These are phyloP conservation scores for Drosophila mulleri DNA, from an alignment of 2,888 invertebrate species.

Conservation along the genomic window DNA sequence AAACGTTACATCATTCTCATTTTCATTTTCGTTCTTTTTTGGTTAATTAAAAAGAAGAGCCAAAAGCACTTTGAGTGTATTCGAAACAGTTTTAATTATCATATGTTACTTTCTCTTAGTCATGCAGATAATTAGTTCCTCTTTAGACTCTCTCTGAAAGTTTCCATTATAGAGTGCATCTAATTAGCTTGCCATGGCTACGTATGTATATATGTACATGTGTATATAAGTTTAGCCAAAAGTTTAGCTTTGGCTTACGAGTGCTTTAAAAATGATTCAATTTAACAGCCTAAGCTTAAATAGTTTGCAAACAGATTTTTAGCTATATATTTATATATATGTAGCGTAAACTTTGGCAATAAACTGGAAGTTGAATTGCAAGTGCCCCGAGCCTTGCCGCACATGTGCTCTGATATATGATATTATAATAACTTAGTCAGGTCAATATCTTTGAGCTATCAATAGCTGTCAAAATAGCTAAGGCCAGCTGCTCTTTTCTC, in stretches of 20 bases:
- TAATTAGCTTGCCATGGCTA: constrained; percentile 9
- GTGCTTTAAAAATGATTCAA: background rate
- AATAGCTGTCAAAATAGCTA: constrained; percentile 16
- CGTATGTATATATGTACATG: background rate
- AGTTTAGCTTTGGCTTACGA: background rate
- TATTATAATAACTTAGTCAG: constrained; percentile 2
- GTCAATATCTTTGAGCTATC: constrained; percentile 18
- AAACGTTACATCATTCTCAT: constrained; percentile 2
- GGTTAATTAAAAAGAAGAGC: constrained; percentile 13
- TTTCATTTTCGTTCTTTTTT: background rate
- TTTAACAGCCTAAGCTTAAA: background rate
- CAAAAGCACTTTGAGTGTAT: constrained; percentile 17
- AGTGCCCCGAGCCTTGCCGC: background rate
- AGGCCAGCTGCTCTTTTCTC: constrained; percentile 6
- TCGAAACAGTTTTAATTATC: constrained; percentile 43
- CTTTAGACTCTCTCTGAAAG: constrained; percentile 6
- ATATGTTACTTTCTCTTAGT: constrained; percentile 25
- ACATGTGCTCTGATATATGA: constrained; percentile 6
- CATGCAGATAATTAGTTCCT: constrained; percentile 16
- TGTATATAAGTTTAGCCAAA: background rate
- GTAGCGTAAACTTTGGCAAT: background rate
- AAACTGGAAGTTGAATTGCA: background rate
- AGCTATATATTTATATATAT: background rate
- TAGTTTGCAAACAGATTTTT: background rate
- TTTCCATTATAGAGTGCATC: background rate